These are phyloP conservation scores for Ophion ellenae DNA, from an alignment of 2,888 invertebrate genomes.

Conservation along the genomic window DNA sequence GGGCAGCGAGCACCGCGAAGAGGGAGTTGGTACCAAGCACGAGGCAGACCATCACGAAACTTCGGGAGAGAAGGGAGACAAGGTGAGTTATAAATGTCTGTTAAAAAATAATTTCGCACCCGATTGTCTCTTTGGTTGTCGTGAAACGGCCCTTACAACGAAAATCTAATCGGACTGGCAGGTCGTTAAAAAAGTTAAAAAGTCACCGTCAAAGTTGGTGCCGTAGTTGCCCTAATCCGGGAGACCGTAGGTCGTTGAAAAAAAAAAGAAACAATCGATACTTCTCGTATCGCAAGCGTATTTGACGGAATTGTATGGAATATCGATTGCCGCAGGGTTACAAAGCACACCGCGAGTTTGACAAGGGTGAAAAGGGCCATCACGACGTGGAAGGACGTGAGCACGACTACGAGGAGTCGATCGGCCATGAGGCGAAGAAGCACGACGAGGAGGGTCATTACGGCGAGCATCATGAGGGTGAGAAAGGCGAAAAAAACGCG, in stretches of 20 bases:
- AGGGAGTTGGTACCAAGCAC: constrained; percentile 70
- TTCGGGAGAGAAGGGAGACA: constrained; percentile 72
- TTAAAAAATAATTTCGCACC: neutral
- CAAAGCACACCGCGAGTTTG: constrained; percentile 86
- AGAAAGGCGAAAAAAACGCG: constrained; percentile 88
- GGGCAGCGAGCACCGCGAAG: constrained; percentile 70
- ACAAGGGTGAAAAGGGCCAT: constrained; percentile 88
- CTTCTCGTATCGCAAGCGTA: too few relatives aligned
- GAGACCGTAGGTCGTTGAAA: too few relatives aligned
- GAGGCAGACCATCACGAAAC: constrained; percentile 72
- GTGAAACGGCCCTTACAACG: too few relatives aligned
- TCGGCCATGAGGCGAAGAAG: constrained; percentile 87
- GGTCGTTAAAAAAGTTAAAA: too few relatives aligned
- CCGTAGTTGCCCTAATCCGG: too few relatives aligned
- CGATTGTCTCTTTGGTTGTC: too few relatives aligned
- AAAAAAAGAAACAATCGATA: too few relatives aligned
- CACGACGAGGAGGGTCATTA: constrained; percentile 88
- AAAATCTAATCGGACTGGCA: too few relatives aligned
- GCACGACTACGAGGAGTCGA: constrained; percentile 87
- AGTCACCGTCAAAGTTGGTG: too few relatives aligned
- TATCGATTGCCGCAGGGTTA: constrained; percentile 72
- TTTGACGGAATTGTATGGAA: too few relatives aligned
- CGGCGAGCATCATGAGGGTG: constrained; percentile 88
- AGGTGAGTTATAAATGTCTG: constrained; percentile 69
- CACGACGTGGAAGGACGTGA: constrained; percentile 88